Conservation (phyloP, 2,113 vertebrate species). For the Galemys pyrenaicus region DNA sequence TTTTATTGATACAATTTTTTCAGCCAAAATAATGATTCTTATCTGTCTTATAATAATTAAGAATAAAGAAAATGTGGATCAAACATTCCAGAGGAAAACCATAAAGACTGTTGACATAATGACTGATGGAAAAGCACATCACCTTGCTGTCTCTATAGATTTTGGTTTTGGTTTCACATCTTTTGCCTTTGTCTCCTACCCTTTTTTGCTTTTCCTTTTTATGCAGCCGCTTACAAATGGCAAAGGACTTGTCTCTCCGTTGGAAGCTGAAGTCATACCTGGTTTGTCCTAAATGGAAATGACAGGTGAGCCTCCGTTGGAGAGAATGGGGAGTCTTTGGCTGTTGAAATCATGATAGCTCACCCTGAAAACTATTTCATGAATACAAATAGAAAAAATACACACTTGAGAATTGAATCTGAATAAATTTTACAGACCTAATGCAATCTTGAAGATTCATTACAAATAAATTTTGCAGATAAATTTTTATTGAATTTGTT, state of each 20-base stretch:
- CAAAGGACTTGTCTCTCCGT: neutral
- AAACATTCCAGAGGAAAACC: neutral
- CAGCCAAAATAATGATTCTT: neutral
- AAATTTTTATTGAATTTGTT: conserved; percentile 3
- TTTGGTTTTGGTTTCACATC: neutral
- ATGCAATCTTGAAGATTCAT: conserved; percentile 6
- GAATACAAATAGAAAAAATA: neutral
- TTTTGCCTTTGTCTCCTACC: neutral
- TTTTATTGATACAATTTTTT: neutral
- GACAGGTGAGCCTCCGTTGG: neutral
- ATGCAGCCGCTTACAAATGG: neutral
- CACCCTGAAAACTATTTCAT: neutral
- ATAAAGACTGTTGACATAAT: neutral
- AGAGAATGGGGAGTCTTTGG: neutral
- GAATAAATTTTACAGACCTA: neutral
- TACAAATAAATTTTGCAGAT: conserved; percentile 5
- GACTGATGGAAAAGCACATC: neutral
- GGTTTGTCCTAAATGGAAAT: conserved; percentile 4
- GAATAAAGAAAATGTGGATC: neutral
- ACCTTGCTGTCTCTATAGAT: neutral
- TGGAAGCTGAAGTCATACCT: neutral
- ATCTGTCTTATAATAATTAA: neutral
- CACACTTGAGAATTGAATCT: neutral
- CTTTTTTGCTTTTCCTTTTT: neutral
- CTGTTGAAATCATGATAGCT: neutral